Base-by-base conservation (phyloP, 2,113 vertebrate species). In the Mugil cephalus region DNA sequence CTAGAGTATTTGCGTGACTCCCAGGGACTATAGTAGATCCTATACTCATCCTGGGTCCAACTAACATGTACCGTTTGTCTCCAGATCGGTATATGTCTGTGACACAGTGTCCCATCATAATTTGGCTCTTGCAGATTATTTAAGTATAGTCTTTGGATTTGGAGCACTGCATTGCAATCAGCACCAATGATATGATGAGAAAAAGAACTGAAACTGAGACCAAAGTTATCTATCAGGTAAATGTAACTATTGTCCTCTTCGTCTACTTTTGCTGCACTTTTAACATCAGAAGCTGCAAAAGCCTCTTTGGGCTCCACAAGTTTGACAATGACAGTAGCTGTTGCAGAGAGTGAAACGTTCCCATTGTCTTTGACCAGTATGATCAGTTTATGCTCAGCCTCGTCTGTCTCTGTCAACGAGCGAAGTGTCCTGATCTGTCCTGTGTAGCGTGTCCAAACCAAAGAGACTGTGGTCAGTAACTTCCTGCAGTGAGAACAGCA, bases 1-100 rank as follows among this genome's bases (percentile, higher is more conserved):
- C 61, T 0, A 64, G 38, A 34, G 50, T 64, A 36, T 34, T 64
- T 48, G 72, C 76, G 63, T 87, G 80, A 56, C 90, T 90, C 1
- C 88, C 88, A 0, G 87, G 72, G 1, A 75, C 87, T 59, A 92
- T 77, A 63, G 88, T 74, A 58, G 91, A 91, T 64, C 89, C 88
- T 48, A 87, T 76, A 77, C 88, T 91, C 86, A 84, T 88, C 54
- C 86, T 88, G 56, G 87, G 84, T 87, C 89, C 85, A 77, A 87
- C 87, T 75, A 9, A 89, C 84, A 35, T 90, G 53, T 69, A 69
- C 0, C 83, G 74, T 62, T 79, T 89, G 53, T 89, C 85, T 79
- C 85, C 87, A 21, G 87, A 85, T 74, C 80, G 81, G 73, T 90
- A 90, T 69, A 88, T 88, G 85, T n/a, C 87, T 90, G 24, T 30